These are phyloP conservation scores for Mellivora capensis DNA, from an alignment of 2,113 vertebrate genomes.

Conservation along the genomic window DNA sequence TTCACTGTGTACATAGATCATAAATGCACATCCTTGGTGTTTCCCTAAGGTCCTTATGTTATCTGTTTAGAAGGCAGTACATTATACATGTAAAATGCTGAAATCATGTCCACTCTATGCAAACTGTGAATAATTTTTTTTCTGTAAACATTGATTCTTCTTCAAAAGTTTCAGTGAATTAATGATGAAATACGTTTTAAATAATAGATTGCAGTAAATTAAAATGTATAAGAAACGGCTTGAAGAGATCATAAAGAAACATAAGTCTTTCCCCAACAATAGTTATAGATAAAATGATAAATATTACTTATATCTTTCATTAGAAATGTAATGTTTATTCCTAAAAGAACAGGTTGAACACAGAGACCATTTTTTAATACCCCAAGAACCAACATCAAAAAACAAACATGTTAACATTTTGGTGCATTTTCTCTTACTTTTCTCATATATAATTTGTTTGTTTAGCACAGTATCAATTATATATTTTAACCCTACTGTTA, in stretches of 20 bases:
- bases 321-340: not conserved
- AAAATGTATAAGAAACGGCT: not conserved
- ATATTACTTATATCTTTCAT: not conserved
- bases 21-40: not conserved
- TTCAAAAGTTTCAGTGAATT: not conserved
- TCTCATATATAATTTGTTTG: not conserved
- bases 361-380: not conserved
- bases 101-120: not conserved
- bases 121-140: not conserved
- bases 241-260: not conserved
- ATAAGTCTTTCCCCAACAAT: not conserved
- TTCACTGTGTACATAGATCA: not conserved
- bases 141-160: not conserved
- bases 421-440: not conserved
- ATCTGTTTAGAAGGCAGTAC: not conserved
- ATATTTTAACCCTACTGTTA: not conserved
- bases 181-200: not conserved
- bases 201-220: not conserved
- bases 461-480: not conserved
- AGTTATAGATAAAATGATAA: not conserved
- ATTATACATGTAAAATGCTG: not conserved
- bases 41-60: not conserved
- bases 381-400: not conserved
- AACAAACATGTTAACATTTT: not conserved
- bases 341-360: not conserved